Percentiles rank a stretch among this genome's conserved stretches.
phyloP scores from a whole-genome alignment of 2,113 vertebrate genomes.

The Mohoua ochrocephala region DNA sequence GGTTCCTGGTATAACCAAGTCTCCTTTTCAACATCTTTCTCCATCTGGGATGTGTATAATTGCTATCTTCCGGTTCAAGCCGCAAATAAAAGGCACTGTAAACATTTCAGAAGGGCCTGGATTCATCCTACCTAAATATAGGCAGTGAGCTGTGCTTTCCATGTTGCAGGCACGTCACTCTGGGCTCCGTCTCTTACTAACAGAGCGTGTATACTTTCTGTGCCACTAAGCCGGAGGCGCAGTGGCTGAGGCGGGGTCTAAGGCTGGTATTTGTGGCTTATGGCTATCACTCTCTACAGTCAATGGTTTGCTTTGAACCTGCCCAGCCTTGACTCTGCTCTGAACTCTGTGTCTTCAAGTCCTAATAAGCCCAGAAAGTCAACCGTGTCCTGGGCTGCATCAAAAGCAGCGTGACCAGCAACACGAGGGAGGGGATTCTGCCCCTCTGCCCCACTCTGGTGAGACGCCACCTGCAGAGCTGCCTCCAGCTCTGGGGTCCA shows the following conservation, averaged over 20 bases:
- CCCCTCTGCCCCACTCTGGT: background rate
- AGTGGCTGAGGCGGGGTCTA: background rate
- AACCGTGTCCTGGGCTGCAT: fast-evolving
- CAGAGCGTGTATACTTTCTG: background rate
- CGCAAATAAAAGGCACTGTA: constrained; percentile 26
- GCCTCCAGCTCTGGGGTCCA: background rate
- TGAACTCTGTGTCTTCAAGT: background rate
- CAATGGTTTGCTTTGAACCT: background rate
- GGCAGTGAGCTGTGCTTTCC: constrained; percentile 22
- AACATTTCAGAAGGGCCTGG: constrained; percentile 21
- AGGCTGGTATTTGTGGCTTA: background rate
- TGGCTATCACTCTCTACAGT: background rate
- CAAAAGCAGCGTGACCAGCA: background rate
- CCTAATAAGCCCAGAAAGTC: background rate
- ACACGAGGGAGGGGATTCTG: background rate
- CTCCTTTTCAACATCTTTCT: constrained; percentile 26
- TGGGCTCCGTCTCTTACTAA: background rate
- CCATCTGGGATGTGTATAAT: constrained; percentile 26
- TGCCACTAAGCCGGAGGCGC: background rate
- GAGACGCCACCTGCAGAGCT: background rate
- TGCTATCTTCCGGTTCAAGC: background rate
- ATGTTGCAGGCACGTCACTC: background rate
- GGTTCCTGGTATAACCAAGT: background rate
- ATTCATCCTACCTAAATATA: constrained; percentile 43
- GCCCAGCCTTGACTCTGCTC: background rate